These are phyloP conservation scores for Drosophila limbata DNA, from an alignment of 2,888 invertebrate species.

Conservation along the genomic window DNA sequence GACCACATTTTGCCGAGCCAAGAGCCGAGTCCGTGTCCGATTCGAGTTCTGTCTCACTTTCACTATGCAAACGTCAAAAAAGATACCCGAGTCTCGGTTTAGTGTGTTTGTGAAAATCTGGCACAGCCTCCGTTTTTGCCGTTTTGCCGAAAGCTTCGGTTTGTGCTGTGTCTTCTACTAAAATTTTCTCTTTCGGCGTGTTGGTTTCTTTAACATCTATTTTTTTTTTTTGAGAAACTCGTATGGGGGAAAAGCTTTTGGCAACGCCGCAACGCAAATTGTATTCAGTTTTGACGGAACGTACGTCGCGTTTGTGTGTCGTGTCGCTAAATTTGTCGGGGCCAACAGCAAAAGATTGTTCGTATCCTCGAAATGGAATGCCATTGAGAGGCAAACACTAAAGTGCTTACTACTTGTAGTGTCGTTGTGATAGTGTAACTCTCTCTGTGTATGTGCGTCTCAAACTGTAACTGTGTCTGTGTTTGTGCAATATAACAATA, in stretches of 20 bases:
- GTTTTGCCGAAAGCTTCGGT: constrained; percentile 22
- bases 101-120: constrained; percentile 25
- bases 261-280: constrained; percentile 59
- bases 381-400: constrained; percentile 31
- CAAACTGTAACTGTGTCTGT: constrained; percentile 16
- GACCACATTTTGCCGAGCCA: constrained; percentile 4
- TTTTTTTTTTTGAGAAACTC: constrained; percentile 8
- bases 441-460: constrained; percentile 7
- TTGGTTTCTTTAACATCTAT: constrained; percentile 2
- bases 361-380: constrained; percentile 42
- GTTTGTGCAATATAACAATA: constrained; percentile 32
- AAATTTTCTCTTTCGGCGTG: constrained; percentile 9
- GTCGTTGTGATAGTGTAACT: constrained; percentile 7
- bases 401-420: constrained; percentile 35
- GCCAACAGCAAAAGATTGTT: constrained; percentile 13
- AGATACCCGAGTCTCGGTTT: constrained; percentile 8
- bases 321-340: constrained; percentile 20
- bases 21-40: neutral
- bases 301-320: constrained; percentile 62
- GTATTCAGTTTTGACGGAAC: constrained; percentile 69
- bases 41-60: constrained; percentile 39
- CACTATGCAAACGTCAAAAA: constrained; percentile 46
- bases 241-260: constrained; percentile 47
- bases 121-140: constrained; percentile 28
- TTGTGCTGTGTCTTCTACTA: constrained; percentile 13